A percentile compares a stretch with the other conserved stretches of the same genome.
Conservation (phyloP, 1,140 invertebrate genomes). For the Bombus ignitus region DNA sequence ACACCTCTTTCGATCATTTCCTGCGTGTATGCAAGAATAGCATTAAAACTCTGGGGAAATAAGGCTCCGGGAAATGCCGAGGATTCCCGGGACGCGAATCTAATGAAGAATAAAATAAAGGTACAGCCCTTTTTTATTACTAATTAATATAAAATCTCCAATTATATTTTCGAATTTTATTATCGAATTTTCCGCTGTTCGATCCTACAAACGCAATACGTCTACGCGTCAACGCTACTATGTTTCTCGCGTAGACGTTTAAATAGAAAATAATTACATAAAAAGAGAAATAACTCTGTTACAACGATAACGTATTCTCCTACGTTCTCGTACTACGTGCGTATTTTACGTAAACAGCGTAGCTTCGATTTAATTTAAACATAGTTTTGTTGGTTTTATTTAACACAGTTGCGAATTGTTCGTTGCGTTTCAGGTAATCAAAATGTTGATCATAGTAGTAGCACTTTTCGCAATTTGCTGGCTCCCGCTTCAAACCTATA, state of each 20-base stretch:
- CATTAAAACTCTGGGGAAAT: constrained; percentile 88
- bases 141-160: too few species aligned
- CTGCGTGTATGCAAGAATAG: constrained; percentile 91
- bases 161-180: too few species aligned
- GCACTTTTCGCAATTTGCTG: constrained; percentile 91
- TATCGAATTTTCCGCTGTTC: too few species aligned
- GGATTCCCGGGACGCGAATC: constrained; percentile 88
- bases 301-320: too few species aligned
- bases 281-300: too few species aligned
- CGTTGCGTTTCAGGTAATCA: constrained; percentile 88
- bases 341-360: too few species aligned
- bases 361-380: too few species aligned
- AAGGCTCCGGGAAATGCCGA: constrained; percentile 90
- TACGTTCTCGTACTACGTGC: too few species aligned
- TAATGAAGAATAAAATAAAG: constrained; percentile 87
- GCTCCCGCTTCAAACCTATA: constrained; percentile 91
- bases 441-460: constrained; percentile 92
- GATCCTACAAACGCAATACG: too few species aligned
- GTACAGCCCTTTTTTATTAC: neutral
- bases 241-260: too few species aligned
- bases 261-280: too few species aligned
- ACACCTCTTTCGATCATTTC: constrained; percentile 90
- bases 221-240: too few species aligned
- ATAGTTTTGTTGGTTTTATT: neutral
- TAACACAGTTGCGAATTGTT: neutral